Evolutionary conservation across 2,113 vertebrate species (phyloP).

Genomic region (Zosterops hypoxanthus): DNA sequence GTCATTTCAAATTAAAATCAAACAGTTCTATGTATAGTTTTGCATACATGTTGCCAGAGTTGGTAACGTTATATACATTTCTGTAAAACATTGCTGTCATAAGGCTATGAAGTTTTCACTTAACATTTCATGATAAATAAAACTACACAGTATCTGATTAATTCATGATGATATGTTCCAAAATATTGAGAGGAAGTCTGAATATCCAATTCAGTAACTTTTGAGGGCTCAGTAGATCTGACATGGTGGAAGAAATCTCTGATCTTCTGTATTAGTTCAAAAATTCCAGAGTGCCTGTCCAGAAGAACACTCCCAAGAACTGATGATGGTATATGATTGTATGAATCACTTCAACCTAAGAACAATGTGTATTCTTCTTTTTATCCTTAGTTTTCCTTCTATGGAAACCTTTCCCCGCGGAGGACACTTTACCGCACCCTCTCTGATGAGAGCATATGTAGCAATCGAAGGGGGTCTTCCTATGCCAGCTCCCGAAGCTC

Average conservation of each 20-base stretch:
- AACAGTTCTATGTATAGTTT: neutral
- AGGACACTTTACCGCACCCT: slow-evolving; percentile 90
- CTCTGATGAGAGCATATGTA: slow-evolving; percentile 94
- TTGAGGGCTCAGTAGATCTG: neutral
- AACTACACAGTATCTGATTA: neutral
- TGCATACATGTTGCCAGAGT: neutral
- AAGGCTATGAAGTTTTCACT: neutral
- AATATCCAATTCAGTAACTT: neutral
- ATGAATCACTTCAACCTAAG: neutral
- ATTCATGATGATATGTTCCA: neutral
- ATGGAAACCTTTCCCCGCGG: slow-evolving; percentile 83
- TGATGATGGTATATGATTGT: neutral
- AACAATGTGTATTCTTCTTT: neutral
- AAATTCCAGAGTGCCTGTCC: neutral
- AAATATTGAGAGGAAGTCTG: neutral
- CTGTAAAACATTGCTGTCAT: neutral
- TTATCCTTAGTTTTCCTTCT: slow-evolving; percentile 78
- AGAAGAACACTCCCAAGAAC: neutral
- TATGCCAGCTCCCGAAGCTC: slow-evolving; percentile 92
- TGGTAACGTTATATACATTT: neutral
- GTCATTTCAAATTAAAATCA: slow-evolving; percentile 56
- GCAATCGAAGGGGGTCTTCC: slow-evolving; percentile 88
- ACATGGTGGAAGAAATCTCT: neutral
- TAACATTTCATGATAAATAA: slow-evolving; percentile 49
- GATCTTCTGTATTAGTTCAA: neutral